Percentiles rank a stretch among this genome's conserved stretches.
Conservation (phyloP, 2,888 invertebrate species). For the Tridacna gigas region DNA sequence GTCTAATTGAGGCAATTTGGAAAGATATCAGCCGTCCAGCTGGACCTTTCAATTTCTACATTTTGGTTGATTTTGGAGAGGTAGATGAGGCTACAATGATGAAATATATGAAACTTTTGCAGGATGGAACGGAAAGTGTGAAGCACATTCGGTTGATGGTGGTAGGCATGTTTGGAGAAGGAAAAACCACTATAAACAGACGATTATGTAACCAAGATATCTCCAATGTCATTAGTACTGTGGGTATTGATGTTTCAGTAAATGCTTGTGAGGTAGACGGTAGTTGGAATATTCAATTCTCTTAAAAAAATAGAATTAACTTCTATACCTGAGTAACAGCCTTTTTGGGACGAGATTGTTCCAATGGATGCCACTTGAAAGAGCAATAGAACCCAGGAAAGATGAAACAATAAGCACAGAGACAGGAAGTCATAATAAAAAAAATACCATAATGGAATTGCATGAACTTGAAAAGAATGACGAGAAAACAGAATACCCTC, state of each 20-base stretch:
- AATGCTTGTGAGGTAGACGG: slow-evolving; percentile 11
- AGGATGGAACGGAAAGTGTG: not conserved
- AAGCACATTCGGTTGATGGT: slow-evolving; percentile 11
- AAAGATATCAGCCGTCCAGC: too few species aligned
- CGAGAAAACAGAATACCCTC: not conserved
- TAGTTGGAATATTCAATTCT: not conserved
- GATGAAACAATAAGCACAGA: too few species aligned
- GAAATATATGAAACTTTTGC: not conserved
- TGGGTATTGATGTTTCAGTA: slow-evolving; percentile 15
- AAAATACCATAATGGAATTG: not conserved
- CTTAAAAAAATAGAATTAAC: not conserved
- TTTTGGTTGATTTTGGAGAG: not conserved
- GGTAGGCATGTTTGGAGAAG: slow-evolving; percentile 10
- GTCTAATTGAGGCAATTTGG: not conserved
- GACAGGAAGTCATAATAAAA: not conserved
- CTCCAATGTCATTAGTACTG: slow-evolving; percentile 2
- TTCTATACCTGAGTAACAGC: not conserved
- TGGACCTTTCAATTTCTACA: not conserved
- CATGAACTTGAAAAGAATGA: not conserved
- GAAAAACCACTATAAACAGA: slow-evolving; percentile 7
- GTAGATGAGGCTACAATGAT: not conserved
- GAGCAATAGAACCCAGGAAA: not conserved
- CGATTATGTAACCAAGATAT: slow-evolving; percentile 1
- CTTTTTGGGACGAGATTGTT: not conserved
- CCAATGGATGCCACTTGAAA: slow-evolving; percentile 13